Conservation (phyloP, 2,113 vertebrate species). For the Opisthocomus hoazin region DNA sequence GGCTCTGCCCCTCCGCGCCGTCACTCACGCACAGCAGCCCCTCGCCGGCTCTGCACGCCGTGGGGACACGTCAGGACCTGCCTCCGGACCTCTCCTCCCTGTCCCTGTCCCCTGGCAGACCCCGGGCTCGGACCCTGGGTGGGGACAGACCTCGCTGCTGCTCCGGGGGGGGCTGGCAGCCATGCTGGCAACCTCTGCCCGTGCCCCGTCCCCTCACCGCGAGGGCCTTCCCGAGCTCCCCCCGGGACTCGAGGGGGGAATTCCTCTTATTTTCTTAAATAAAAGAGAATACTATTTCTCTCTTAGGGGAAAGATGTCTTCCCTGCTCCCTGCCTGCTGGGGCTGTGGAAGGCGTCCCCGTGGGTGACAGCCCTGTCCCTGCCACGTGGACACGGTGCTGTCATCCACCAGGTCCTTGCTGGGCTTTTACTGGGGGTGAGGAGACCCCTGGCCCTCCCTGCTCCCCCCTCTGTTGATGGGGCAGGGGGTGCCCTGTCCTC, state of each 20-base stretch:
- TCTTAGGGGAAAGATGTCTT: not conserved
- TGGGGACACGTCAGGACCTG: not conserved
- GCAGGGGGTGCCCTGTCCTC: not conserved
- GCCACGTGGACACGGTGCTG: fast-evolving
- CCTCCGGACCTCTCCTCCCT: not conserved
- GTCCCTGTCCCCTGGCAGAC: not conserved
- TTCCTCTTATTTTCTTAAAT: slow-evolving; percentile 53
- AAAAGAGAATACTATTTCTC: not conserved
- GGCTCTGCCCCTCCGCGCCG: not conserved
- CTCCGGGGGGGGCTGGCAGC: fast-evolving
- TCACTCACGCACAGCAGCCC: not conserved
- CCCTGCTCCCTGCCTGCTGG: not conserved
- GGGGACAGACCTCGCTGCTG: slow-evolving; percentile 15
- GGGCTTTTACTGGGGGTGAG: not conserved
- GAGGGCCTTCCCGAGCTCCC: not conserved
- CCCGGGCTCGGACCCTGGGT: not conserved
- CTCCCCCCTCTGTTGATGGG: not conserved
- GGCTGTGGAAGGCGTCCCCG: not conserved
- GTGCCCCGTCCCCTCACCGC: not conserved
- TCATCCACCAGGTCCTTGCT: not conserved
- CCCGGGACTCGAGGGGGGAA: fast-evolving
- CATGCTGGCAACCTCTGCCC: not conserved
- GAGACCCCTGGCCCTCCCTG: not conserved
- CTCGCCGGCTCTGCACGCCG: not conserved
- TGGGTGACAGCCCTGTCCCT: fast-evolving